Base-by-base conservation (phyloP, 2,113 vertebrate genomes). In the Marmota monax region DNA sequence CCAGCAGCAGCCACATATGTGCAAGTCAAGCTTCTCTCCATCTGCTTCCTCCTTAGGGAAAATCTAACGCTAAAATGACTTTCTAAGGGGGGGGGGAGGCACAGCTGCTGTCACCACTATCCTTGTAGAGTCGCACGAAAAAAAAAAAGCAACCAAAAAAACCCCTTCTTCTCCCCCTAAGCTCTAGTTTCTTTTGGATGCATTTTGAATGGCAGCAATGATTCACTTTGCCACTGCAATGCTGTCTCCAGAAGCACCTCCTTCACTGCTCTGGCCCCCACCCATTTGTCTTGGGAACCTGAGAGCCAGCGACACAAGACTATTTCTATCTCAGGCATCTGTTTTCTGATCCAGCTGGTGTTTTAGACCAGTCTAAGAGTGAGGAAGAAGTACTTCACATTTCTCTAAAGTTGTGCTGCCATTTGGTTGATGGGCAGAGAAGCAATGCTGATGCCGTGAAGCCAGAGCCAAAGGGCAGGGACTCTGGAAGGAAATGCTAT, bases 41-140 rank as follows among this genome's bases (percentile, higher is more conserved):
- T 97, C 96, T 97, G 97, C 77, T 96, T 84, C 90, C 63, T 97
- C 96, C 92, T 85, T n/a, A 77, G 92, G 94, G 94, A 84, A 82
- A 79, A 92, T 72, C 74, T 48, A 80, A 83, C 0, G 25, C 74
- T 77, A 92, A 91, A 93, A 78, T 82, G 92, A 96, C 93, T 97
- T 96, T 97, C 84, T 88, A 84, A 93, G 39, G 78, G 48, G 84
- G 78, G 48, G 84, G 92, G 42, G 72, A 88, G 84, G 90, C 84
- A 95, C 92, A 97, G 92, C 96, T 97, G 97, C 86, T 67, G 7
- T 96, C 80, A 17, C 69, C 86, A 77, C 51, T n/a, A 79, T 83
- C 80, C 63, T 78, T 48, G 27, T 23, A 39, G 74, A 96, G 70
- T 77, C 76, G 22, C 20, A 2, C 63, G 53, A 20, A 56, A 29